A percentile compares a stretch with the other conserved stretches of the same genome.
phyloP scores from a whole-genome alignment of 1,140 invertebrate genomes.

The Diprion similis region DNA sequence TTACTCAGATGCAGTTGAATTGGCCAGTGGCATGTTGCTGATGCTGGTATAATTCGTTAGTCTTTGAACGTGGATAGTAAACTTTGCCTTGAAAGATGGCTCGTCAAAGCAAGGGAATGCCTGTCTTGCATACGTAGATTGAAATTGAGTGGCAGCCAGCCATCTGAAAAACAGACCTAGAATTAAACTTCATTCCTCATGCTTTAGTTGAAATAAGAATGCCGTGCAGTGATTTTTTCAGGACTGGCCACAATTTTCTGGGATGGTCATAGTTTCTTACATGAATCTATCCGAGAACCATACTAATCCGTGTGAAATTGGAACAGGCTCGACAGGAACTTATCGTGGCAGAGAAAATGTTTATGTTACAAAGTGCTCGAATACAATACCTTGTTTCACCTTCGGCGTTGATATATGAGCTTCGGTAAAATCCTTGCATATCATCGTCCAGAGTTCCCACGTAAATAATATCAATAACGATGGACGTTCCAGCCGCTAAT shows the following conservation, averaged over 20 bases:
- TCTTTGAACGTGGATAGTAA: constrained; percentile 58
- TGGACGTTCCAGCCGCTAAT: constrained; percentile 43
- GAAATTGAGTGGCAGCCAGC: constrained; percentile 66
- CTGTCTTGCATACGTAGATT: constrained; percentile 68
- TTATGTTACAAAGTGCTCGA: neutral
- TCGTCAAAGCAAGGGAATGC: constrained; percentile 77
- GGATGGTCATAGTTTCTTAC: no score
- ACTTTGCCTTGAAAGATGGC: constrained; percentile 68
- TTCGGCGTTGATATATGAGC: constrained; percentile 66
- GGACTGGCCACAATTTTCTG: no score
- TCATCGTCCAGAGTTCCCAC: constrained; percentile 62
- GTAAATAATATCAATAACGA: constrained; percentile 60
- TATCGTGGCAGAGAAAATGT: neutral
- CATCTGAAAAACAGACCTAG: constrained; percentile 51
- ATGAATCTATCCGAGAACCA: neutral
- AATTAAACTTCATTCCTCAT: neutral
- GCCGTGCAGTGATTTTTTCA: neutral
- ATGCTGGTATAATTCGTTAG: constrained; percentile 69
- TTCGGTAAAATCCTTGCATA: constrained; percentile 78
- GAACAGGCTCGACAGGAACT: no score
- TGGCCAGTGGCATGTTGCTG: constrained; percentile 85
- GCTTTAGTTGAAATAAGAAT: neutral
- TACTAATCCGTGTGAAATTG: neutral
- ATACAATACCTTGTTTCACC: constrained; percentile 42
- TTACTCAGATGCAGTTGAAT: constrained; percentile 17